Conservation (phyloP, 2,113 vertebrate genomes). For the Chaenogobius annularis region DNA sequence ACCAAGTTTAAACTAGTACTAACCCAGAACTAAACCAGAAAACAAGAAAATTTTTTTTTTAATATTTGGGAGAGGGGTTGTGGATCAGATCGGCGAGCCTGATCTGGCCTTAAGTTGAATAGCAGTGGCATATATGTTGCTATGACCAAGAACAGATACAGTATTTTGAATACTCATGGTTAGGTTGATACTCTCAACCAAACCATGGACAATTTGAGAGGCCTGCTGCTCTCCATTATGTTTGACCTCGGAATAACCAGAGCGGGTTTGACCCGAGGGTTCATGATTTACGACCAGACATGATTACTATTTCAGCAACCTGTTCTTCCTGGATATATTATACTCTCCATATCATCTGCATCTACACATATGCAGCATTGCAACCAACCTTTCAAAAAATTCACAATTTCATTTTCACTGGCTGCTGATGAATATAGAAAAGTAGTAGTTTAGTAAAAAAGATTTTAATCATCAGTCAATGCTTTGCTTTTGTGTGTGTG, state of each 20-base stretch:
- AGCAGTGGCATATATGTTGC: background rate
- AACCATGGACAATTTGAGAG: conserved; percentile 42
- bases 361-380: conserved; percentile 9
- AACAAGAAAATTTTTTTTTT: no score
- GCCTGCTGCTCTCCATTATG: conserved; percentile 70
- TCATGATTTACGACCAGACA: conserved; percentile 55
- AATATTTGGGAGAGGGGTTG: no score
- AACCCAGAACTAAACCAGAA: no score
- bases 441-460: background rate
- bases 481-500: background rate
- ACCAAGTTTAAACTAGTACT: no score
- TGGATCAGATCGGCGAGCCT: no score
- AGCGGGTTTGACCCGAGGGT: conserved; percentile 25
- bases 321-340: conserved; percentile 12
- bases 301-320: conserved; percentile 46
- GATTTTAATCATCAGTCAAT: background rate
- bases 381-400: background rate
- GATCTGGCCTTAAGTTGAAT: no score
- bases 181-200: conserved; percentile 27
- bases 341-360: conserved; percentile 31
- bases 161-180: background rate
- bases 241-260: conserved; percentile 53
- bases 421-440: background rate
- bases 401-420: background rate
- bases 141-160: conserved; percentile 15